phyloP scores from a whole-genome alignment of 1,140 invertebrate genomes.

The Leptinotarsa lineolata region DNA sequence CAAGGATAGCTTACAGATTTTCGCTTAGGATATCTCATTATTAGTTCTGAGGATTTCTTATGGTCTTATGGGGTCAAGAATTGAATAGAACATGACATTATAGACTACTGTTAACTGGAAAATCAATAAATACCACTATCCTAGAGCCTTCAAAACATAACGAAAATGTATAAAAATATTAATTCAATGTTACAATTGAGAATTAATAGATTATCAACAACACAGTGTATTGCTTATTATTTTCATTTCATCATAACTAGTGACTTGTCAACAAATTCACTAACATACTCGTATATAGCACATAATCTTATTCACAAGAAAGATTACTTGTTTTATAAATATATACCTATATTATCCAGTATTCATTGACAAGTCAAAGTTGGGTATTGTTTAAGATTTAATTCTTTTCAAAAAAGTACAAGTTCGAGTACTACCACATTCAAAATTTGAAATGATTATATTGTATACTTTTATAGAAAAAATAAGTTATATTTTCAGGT shows the following conservation, averaged over 20 bases:
- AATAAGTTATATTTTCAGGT: constrained; percentile 3
- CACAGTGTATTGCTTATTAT: constrained; percentile 15
- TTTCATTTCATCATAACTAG: constrained; percentile 4
- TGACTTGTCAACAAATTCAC: neutral
- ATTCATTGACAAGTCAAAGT: constrained; percentile 3
- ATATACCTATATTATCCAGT: neutral
- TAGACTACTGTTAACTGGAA: too few relatives aligned
- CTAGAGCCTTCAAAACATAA: too few relatives aligned
- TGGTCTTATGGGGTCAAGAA: too few relatives aligned
- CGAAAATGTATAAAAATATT: neutral
- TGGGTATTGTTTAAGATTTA: neutral
- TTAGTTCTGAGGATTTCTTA: too few relatives aligned
- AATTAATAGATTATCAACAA: neutral
- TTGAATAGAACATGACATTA: too few relatives aligned
- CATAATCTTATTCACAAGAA: neutral
- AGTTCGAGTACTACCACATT: neutral
- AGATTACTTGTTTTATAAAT: neutral
- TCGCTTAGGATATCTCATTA: too few relatives aligned
- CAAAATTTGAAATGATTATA: constrained; percentile 16
- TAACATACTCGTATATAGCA: neutral
- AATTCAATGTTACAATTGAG: neutral
- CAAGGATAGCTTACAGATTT: too few relatives aligned
- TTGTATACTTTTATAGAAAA: constrained; percentile 18
- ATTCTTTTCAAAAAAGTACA: constrained; percentile 4
- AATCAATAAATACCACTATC: too few relatives aligned